Conservation (phyloP, 2,888 invertebrate genomes). For the Litoditis marina region DNA sequence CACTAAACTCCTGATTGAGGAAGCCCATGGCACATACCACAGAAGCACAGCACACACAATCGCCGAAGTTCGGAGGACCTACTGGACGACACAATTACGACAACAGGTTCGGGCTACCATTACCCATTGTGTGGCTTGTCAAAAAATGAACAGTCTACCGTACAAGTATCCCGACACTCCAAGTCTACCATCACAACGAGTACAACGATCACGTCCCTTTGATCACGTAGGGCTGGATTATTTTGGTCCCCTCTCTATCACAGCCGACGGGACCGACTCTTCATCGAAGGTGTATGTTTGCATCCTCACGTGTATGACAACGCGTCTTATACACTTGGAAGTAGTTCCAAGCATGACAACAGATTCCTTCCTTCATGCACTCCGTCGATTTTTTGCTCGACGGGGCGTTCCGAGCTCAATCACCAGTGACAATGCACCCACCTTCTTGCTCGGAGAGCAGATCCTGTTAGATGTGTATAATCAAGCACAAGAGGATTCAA, state of each 20-base stretch:
- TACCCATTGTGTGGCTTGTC: conserved; percentile 1
- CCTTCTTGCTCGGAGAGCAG: conserved; percentile 57
- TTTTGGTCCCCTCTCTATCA: conserved; percentile 62
- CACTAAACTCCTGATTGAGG: background rate
- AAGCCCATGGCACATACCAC: conserved; percentile 5
- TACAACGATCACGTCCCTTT: conserved; percentile 47
- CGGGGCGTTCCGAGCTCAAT: conserved; percentile 55
- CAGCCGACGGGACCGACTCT: conserved; percentile 15
- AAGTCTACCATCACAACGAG: background rate
- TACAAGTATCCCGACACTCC: background rate
- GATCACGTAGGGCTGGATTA: conserved; percentile 59
- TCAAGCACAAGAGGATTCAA: background rate
- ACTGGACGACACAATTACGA: conserved; percentile 6
- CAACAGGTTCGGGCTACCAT: background rate
- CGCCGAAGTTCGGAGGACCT: background rate
- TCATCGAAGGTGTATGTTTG: conserved; percentile 45
- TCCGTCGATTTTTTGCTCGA: conserved; percentile 59
- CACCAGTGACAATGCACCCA: conserved; percentile 62
- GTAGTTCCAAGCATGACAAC: conserved; percentile 54
- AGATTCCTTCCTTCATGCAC: conserved; percentile 51
- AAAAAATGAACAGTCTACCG: conserved; percentile 4
- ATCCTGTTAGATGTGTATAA: background rate
- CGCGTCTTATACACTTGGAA: conserved; percentile 63
- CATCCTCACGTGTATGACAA: conserved; percentile 63
- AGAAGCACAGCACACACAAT: background rate